A percentile compares a stretch with the other conserved stretches of the same genome.
phyloP scores from a whole-genome alignment of 2,113 vertebrate genomes.

The Sakesphorus luctuosus region DNA sequence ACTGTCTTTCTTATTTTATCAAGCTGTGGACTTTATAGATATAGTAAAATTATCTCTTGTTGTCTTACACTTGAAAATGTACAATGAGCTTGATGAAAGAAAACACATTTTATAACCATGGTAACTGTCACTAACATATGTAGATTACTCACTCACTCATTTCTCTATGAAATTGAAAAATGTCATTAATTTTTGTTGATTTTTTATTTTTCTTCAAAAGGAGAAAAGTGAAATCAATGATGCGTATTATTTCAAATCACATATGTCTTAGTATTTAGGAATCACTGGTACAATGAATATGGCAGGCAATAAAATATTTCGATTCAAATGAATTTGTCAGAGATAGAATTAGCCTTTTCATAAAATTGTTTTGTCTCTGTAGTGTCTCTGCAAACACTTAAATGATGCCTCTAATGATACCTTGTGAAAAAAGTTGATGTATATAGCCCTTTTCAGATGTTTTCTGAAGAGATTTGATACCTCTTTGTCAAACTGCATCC shows the following conservation, averaged over 20 bases:
- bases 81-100: constrained; percentile 53
- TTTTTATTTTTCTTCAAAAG: constrained; percentile 36
- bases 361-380: background rate
- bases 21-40: constrained; percentile 39
- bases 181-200: constrained; percentile 36
- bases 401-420: constrained; percentile 31
- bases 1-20: constrained; percentile 32
- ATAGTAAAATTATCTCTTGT: constrained; percentile 40
- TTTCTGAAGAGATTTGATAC: background rate
- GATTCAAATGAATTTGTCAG: constrained; percentile 43
- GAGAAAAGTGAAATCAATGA: constrained; percentile 23
- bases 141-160: constrained; percentile 25
- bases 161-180: constrained; percentile 56
- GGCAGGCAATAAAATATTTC: constrained; percentile 51
- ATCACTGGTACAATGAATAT: background rate
- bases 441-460: background rate
- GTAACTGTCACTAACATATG: constrained; percentile 66
- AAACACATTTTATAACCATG: constrained; percentile 63
- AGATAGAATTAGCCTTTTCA: constrained; percentile 31
- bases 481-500: background rate
- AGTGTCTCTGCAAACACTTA: constrained; percentile 35
- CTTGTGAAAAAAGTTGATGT: constrained; percentile 6
- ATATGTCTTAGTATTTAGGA: constrained; percentile 55
- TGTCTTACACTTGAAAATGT: constrained; percentile 55
- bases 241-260: constrained; percentile 60